Evolutionary conservation across 2,113 vertebrate genomes (phyloP).

Genomic region (Phrynocephalus versicolor): DNA sequence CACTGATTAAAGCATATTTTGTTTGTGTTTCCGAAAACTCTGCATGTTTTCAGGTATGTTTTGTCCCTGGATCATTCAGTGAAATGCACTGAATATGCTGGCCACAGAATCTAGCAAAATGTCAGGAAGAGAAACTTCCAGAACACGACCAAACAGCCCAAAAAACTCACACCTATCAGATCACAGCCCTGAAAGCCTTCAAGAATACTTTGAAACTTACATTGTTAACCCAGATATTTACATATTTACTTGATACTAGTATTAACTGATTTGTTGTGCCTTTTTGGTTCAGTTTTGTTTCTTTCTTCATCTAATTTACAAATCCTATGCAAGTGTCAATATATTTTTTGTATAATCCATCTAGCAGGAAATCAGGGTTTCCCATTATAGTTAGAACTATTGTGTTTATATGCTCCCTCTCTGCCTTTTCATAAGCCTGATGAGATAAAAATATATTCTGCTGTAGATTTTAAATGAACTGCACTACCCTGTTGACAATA

Average conservation of each 20-base stretch:
- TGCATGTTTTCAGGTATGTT: too few relatives aligned
- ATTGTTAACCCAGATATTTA: neutral
- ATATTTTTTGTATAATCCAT: neutral
- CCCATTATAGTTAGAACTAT: neutral
- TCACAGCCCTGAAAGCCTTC: too few relatives aligned
- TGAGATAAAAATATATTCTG: neutral
- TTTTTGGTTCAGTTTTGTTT: neutral
- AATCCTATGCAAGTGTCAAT: neutral
- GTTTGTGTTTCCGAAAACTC: too few relatives aligned
- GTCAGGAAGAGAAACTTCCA: too few relatives aligned
- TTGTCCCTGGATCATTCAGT: too few relatives aligned
- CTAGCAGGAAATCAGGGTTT: neutral
- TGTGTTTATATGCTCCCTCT: neutral
- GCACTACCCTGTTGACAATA: neutral
- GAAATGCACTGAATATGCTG: too few relatives aligned
- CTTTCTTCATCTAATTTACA: neutral
- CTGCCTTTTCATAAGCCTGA: neutral
- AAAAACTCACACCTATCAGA: too few relatives aligned
- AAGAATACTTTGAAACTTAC: neutral
- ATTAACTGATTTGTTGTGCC: neutral
- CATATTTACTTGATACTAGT: neutral
- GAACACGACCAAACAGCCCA: too few relatives aligned
- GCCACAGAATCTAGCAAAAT: too few relatives aligned
- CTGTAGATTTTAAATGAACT: neutral
- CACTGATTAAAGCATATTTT: too few relatives aligned